A percentile compares a stretch with the other conserved stretches of the same genome.
These are phyloP conservation scores for Dendrophyllia cribrosa DNA, from an alignment of 64 coral and sea anemone genomes.

Conservation along the genomic window DNA sequence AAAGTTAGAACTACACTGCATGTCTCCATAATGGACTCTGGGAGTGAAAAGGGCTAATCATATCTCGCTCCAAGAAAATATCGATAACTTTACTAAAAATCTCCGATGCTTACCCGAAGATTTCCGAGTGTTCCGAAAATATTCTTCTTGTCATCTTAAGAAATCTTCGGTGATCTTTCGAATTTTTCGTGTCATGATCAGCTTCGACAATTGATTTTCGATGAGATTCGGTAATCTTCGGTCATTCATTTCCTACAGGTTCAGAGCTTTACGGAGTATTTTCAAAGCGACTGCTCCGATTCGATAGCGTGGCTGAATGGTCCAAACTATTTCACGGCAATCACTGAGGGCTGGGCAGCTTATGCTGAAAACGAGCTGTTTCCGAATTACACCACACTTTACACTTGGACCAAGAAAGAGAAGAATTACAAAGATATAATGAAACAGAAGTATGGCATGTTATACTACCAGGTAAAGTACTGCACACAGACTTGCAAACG, in stretches of 20 bases:
- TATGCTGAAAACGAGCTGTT: conserved; percentile 52
- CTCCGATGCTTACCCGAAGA: too few species aligned
- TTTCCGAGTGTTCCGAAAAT: too few species aligned
- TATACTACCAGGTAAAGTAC: conserved; percentile 67
- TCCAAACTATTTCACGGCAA: conserved; percentile 35
- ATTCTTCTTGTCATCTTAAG: too few species aligned
- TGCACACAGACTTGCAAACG: too few species aligned
- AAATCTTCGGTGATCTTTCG: too few species aligned
- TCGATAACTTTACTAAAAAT: too few species aligned
- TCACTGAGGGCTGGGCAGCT: conserved; percentile 79
- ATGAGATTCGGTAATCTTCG: background rate
- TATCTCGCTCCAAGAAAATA: too few species aligned
- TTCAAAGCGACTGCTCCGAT: conserved; percentile 56
- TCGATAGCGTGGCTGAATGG: conserved; percentile 25
- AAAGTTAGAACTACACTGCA: too few species aligned
- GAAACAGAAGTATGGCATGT: conserved; percentile 73
- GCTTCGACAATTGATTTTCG: too few species aligned
- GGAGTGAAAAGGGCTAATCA: too few species aligned
- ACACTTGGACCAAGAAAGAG: background rate
- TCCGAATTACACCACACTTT: conserved; percentile 58
- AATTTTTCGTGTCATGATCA: too few species aligned
- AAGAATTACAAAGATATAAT: conserved; percentile 5
- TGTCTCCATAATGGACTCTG: too few species aligned
- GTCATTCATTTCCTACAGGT: conserved; percentile 9
- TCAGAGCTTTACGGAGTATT: conserved; percentile 78